These are phyloP conservation scores for Ctenoplectra terminalis DNA, from an alignment of 1,140 invertebrate genomes.

Conservation along the genomic window DNA sequence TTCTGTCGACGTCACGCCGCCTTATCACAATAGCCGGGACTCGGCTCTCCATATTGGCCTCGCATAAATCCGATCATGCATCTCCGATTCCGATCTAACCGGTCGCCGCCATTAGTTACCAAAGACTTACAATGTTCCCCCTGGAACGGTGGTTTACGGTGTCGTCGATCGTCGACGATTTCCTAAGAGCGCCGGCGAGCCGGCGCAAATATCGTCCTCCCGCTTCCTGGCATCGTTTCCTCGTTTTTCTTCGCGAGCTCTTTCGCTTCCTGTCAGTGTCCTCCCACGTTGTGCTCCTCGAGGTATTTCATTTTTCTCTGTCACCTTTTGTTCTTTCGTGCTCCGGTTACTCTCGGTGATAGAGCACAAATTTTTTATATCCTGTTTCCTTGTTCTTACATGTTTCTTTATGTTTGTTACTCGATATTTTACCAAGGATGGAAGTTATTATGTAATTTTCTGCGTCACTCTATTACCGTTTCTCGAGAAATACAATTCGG, in stretches of 20 bases:
- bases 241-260: constrained; percentile 2
- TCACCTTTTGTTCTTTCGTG: neutral
- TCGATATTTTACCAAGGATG: too few species aligned
- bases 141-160: constrained; percentile 28
- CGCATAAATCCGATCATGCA: constrained; percentile 47
- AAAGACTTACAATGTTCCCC: constrained; percentile 29
- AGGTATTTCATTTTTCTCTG: constrained; percentile 7
- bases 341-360: too few species aligned
- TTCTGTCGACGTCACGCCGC: constrained; percentile 24
- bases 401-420: too few species aligned
- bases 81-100: constrained; percentile 37
- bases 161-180: constrained; percentile 60
- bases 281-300: neutral
- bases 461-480: too few species aligned
- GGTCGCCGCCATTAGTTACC: constrained; percentile 41
- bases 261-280: constrained; percentile 36
- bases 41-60: constrained; percentile 36
- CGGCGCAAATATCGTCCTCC: constrained; percentile 59
- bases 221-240: neutral
- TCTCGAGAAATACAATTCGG: too few species aligned
- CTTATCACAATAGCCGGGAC: constrained; percentile 31
- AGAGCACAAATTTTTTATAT: too few species aligned
- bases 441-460: too few species aligned
- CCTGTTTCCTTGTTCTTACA: too few species aligned
- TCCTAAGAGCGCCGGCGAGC: constrained; percentile 17